phyloP scores from a whole-genome alignment of 2,113 vertebrate species.

The Ceuthmochares aereus region DNA sequence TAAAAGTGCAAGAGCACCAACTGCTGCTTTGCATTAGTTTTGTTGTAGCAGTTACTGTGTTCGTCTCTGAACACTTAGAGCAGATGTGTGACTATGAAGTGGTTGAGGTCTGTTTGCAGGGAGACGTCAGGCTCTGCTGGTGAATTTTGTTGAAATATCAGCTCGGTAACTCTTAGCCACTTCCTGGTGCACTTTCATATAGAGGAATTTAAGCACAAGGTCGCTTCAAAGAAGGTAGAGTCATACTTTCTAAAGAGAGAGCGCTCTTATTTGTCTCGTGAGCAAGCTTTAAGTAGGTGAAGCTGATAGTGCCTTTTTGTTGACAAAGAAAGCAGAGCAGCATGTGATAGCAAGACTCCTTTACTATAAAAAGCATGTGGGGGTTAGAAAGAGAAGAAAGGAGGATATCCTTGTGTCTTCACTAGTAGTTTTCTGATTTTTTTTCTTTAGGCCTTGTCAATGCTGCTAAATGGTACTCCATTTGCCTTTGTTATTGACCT shows the following conservation, averaged over 20 bases:
- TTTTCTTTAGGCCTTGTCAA: conserved; percentile 91
- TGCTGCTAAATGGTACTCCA: conserved; percentile 99
- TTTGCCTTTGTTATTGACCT: conserved; percentile 99
- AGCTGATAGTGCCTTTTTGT: not conserved
- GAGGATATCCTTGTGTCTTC: conserved; percentile 14
- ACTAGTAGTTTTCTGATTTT: conserved; percentile 58
- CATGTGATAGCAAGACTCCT: conserved; percentile 1
- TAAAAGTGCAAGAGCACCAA: not conserved
- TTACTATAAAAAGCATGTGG: not conserved
- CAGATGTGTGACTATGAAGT: not conserved
- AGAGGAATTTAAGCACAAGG: not conserved
- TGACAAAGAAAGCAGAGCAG: conserved; percentile 1
- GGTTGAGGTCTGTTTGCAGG: not conserved
- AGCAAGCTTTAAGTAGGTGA: not conserved
- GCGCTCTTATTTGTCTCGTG: not conserved
- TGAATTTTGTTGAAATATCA: not conserved
- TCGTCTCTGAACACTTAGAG: not conserved
- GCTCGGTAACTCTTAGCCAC: not conserved
- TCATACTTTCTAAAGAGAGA: not conserved
- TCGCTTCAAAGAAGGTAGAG: not conserved
- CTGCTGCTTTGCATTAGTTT: not conserved
- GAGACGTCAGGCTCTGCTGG: not conserved
- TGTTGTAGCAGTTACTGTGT: not conserved
- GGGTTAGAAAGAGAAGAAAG: not conserved
- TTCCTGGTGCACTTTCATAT: not conserved